Evolutionary conservation across 2,113 vertebrate genomes (phyloP), one percentile per base, ranked within the genome.

Genomic region (Pogona vitticeps): DNA sequence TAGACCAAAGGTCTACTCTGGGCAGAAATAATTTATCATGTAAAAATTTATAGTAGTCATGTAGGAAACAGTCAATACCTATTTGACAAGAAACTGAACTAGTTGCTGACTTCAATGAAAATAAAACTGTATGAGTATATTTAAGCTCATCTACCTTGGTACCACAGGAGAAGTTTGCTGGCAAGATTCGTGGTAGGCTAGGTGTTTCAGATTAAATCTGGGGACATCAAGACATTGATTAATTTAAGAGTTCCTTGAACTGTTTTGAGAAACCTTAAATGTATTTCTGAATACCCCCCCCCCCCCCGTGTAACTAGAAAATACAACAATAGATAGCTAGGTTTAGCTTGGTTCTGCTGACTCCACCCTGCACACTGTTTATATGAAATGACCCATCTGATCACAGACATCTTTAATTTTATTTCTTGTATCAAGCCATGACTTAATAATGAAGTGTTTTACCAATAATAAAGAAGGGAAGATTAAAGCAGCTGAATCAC

Each of bases 341-440:
- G 46, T 52, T 52, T 10, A 52, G 5, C 46, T 52, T 52, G 46
- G 46, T 52, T 52, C 46, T 52, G 46, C 46, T 52, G 5, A 52
- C 46, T 52, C 46, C 46, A 52, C 46, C 10, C 46, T 52, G 8
- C 76, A 14, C 1, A 3, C 0, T 14, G 0, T 10, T 3, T 18
- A 83, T 18, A 0, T 46, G 52, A 26, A 20, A 81, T 84, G 84
- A 36, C 10, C 17, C 46, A 71, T 70, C 38, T 72, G 0, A 36
- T 77, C 70, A 61, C 71, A 71, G 70, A 31, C 26, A 87, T 83
- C 15, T 86, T 85, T 75, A 42, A 58, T 86, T 89, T 70, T 7
- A 86, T 70, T 3, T 70, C 40, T 12, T 70, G 23, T 46, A 2
- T 1, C 38, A 84, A 88, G 88, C 82, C 31, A 80, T 3, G 5